phyloP scores from a whole-genome alignment of 2,888 invertebrate genomes.

The Eretmocerus hayati region DNA sequence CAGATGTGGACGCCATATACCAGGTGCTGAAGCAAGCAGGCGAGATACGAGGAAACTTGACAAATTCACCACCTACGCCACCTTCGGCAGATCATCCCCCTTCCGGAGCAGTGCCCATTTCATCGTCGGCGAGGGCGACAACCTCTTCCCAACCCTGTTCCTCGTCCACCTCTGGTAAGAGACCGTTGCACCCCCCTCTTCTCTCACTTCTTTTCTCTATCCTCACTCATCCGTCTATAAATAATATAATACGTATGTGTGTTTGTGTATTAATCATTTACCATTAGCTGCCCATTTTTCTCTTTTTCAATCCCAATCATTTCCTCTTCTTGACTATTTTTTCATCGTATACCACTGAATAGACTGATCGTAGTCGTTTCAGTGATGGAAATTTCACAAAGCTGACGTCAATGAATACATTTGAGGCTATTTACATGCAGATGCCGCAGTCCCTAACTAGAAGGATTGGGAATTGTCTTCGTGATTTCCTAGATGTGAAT shows the following conservation, averaged over 20 bases:
- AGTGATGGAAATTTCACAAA: too few relatives aligned
- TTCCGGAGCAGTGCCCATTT: conserved; percentile 39
- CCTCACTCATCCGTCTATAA: not conserved
- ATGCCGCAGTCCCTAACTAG: too few relatives aligned
- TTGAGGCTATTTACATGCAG: too few relatives aligned
- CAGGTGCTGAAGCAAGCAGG: conserved; percentile 92
- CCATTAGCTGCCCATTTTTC: too few relatives aligned
- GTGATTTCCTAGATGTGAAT: too few relatives aligned
- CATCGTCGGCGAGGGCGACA: conserved; percentile 43
- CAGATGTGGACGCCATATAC: conserved; percentile 85
- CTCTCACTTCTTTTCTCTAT: conserved; percentile 1
- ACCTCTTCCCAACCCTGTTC: conserved; percentile 46
- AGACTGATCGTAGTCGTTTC: too few relatives aligned
- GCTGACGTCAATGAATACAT: too few relatives aligned
- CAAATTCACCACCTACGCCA: conserved; percentile 46
- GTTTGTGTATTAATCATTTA: too few relatives aligned
- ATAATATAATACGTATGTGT: not conserved
- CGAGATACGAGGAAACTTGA: conserved; percentile 58
- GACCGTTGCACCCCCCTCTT: conserved; percentile 6
- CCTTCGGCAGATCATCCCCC: conserved; percentile 43
- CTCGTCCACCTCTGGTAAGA: conserved; percentile 47
- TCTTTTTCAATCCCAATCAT: too few relatives aligned
- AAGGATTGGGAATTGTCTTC: too few relatives aligned
- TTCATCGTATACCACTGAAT: too few relatives aligned
- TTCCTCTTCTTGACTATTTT: too few relatives aligned